Conservation (phyloP, 2,888 invertebrate species). For the Drosophila meridionalis region DNA sequence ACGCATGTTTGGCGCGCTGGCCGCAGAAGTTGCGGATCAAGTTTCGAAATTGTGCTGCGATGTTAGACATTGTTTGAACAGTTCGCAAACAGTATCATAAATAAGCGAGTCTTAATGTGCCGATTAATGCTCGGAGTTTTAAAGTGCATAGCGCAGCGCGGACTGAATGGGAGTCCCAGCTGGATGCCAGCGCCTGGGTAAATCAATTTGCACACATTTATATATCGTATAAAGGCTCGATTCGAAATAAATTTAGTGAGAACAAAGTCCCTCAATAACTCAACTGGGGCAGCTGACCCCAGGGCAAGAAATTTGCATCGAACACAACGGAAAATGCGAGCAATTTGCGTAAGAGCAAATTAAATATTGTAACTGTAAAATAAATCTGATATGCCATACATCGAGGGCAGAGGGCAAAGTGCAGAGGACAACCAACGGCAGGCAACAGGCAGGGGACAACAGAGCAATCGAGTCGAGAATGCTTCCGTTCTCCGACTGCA, state of each 20-base stretch:
- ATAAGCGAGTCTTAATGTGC: constrained; percentile 32
- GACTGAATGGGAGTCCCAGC: constrained; percentile 21
- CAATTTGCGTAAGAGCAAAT: constrained; percentile 76
- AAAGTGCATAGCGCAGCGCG: constrained; percentile 1
- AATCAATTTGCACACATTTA: constrained; percentile 48
- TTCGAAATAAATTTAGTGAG: constrained; percentile 44
- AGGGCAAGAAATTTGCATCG: constrained; percentile 51
- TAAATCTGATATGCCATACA: constrained; percentile 71
- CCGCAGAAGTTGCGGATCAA: constrained; percentile 24
- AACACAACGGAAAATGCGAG: constrained; percentile 58
- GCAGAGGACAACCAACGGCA: constrained; percentile 52
- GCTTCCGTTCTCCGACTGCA: constrained; percentile 49
- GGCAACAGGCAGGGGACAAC: constrained; percentile 28
- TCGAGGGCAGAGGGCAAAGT: constrained; percentile 56
- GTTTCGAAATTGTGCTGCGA: constrained; percentile 2
- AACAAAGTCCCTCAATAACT: constrained; percentile 42
- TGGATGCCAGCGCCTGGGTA: constrained; percentile 27
- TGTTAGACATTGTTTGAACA: constrained; percentile 40
- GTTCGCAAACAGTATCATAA: constrained; percentile 47
- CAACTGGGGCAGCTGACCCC: constrained; percentile 28
- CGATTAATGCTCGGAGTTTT: constrained; percentile 1
- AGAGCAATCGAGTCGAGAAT: constrained; percentile 42
- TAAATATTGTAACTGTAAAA: constrained; percentile 76
- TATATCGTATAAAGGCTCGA: constrained; percentile 26
- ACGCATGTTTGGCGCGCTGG: constrained; percentile 35